These are phyloP conservation scores for Apamea anceps DNA, from an alignment of 2,888 invertebrate genomes.

Conservation along the genomic window DNA sequence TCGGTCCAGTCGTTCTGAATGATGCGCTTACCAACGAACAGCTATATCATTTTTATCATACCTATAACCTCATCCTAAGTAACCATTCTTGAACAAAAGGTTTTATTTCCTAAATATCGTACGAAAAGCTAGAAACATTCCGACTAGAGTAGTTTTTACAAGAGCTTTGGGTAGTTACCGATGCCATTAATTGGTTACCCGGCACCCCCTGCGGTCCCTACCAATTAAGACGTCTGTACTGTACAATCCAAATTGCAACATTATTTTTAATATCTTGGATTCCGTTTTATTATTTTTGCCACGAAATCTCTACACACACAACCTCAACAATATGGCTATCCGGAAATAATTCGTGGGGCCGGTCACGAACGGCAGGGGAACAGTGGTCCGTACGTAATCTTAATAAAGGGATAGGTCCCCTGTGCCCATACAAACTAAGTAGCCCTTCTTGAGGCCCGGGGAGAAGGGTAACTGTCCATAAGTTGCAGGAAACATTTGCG, in stretches of 20 bases:
- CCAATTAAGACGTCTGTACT: neutral
- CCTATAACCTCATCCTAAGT: no score
- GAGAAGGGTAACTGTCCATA: constrained; percentile 49
- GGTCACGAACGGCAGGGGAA: constrained; percentile 55
- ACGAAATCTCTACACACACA: constrained; percentile 13
- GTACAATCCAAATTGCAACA: constrained; percentile 10
- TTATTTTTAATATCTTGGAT: neutral
- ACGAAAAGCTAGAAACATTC: neutral
- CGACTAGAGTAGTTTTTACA: neutral
- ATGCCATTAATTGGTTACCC: neutral
- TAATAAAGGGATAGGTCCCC: constrained; percentile 69
- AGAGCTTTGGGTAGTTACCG: neutral
- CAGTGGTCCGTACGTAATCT: constrained; percentile 58
- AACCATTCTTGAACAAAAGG: neutral
- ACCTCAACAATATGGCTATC: constrained; percentile 31
- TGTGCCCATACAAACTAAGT: constrained; percentile 61
- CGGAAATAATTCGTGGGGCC: constrained; percentile 43
- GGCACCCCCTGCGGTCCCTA: neutral
- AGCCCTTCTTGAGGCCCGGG: constrained; percentile 47
- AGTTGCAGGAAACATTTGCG: constrained; percentile 56
- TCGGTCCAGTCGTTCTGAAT: no score
- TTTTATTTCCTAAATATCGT: neutral
- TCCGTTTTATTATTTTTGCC: constrained; percentile 1
- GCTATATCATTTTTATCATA: no score
- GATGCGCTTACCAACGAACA: no score